phyloP scores from a whole-genome alignment of 2,888 invertebrate genomes.

The Eudemis profundana region DNA sequence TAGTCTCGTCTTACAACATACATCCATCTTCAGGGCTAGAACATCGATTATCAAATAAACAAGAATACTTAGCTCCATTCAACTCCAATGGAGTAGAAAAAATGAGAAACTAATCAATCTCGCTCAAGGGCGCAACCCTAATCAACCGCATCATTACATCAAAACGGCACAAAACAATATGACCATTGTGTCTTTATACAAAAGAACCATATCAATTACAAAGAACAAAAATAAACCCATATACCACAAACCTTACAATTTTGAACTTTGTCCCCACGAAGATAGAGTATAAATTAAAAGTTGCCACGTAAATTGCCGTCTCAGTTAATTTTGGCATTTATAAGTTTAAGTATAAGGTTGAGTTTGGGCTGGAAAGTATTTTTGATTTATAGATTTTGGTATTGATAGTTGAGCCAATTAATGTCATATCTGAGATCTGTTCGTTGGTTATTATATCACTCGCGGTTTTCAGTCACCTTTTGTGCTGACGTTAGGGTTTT shows the following conservation, averaged over 20 bases:
- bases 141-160: slow-evolving; percentile 31
- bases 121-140: slow-evolving; percentile 33
- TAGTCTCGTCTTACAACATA: no score
- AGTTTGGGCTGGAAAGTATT: neutral
- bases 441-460: slow-evolving; percentile 79
- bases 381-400: slow-evolving; percentile 63
- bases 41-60: neutral
- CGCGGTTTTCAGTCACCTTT: slow-evolving; percentile 68
- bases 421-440: slow-evolving; percentile 80
- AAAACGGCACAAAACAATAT: slow-evolving; percentile 37
- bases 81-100: slow-evolving; percentile 20
- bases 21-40: no score
- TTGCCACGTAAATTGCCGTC: neutral
- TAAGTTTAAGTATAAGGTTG: slow-evolving; percentile 5
- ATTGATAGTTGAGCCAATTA: slow-evolving; percentile 81
- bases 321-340: neutral
- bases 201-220: slow-evolving; percentile 36
- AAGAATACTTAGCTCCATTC: slow-evolving; percentile 16
- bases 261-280: neutral
- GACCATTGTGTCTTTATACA: slow-evolving; percentile 33
- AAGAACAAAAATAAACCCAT: neutral
- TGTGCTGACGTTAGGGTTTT: slow-evolving; percentile 63
- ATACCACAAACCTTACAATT: neutral
- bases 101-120: slow-evolving; percentile 30
- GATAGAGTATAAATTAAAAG: neutral